Conservation (phyloP, 2,888 invertebrate genomes). For the Choreutis nemorana region DNA sequence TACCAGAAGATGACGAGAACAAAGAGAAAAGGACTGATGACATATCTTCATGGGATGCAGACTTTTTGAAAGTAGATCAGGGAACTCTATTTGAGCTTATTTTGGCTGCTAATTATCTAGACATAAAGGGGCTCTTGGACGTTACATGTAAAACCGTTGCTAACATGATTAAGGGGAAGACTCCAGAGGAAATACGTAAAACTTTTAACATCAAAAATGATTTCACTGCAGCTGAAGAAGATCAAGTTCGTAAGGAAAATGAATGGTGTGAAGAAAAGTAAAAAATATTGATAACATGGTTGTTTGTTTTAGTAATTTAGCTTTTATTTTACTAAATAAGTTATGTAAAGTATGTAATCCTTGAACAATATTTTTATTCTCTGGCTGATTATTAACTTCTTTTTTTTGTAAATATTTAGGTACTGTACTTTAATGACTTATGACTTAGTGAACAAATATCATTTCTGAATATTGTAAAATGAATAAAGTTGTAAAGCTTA, state of each 20-base stretch:
- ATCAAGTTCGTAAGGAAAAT: constrained; percentile 96
- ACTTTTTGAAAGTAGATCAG: constrained; percentile 98
- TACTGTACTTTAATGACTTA: too few relatives aligned
- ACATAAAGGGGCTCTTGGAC: constrained; percentile 94
- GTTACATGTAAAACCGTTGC: constrained; percentile 99
- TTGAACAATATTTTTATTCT: neutral
- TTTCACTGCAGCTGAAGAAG: constrained; percentile 95
- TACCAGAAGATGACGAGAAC: constrained; percentile 96
- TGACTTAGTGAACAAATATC: too few relatives aligned
- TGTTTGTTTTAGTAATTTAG: too few relatives aligned
- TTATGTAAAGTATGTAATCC: constrained; percentile 1
- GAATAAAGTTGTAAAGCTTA: too few relatives aligned
- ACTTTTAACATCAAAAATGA: constrained; percentile 98
- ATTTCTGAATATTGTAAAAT: too few relatives aligned
- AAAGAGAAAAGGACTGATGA: constrained; percentile 99
- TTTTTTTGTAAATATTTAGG: too few relatives aligned
- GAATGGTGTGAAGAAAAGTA: constrained; percentile 95
- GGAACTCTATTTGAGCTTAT: constrained; percentile 96
- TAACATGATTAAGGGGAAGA: constrained; percentile 98
- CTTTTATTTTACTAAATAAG: constrained; percentile 6
- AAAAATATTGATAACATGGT: too few relatives aligned
- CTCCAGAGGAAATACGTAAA: constrained; percentile 96
- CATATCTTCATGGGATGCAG: constrained; percentile 98
- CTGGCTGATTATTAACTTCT: too few relatives aligned
- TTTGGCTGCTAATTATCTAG: constrained; percentile 95